Base-by-base conservation (phyloP, 2,797 vertebrate species). In the Heterohyrax brucei region DNA sequence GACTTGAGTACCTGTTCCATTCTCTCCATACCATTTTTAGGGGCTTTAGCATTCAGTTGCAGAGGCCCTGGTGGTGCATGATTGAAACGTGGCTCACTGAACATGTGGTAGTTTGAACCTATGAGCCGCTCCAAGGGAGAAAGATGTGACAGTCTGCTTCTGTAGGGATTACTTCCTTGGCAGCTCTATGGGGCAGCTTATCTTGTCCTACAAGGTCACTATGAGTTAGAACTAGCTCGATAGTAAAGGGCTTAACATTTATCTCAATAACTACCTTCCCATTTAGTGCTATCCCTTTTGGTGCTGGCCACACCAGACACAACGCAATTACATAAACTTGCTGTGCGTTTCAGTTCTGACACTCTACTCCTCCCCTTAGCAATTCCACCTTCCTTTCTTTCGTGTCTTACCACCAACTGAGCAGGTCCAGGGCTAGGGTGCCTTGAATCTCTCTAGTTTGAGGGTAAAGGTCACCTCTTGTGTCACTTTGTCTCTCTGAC, bases 1-100 rank as follows among this genome's bases (percentile, higher is more conserved):
- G 46, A 89, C 64, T 91, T 86, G 19, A 85, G 87, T 66, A 92
- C 89, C 95, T 88, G 94, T 96, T 84, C 95, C 66, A 53, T 64
- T 94, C 61, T 96, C 80, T 92, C 39, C 50, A 14, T 72, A 50
- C 4, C 44, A 59, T 68, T 95, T 94, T 89, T 81, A 73, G 95
- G 84, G 84, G 64, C 30, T 82, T 85, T 91, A 80, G 73, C 26
- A 56, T 16, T 56, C 53, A 56, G 13, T 16, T 56, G 13, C 13
- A 39, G 53, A 16, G 18, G 53, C 53, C 53, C 53, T 56, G 53
- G 53, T 56, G 53, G 12, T 4, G 53, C 53, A 14, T 56, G 53
- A 16, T 14, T 56, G 18, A 26, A 30, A 16, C 53, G 18, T 16
- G 13, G 24, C 62, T 64, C 8, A 64, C 24, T 21, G 9, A 21